phyloP scores from a whole-genome alignment of 2,888 invertebrate species.

The Tuberolachnus salignus region DNA sequence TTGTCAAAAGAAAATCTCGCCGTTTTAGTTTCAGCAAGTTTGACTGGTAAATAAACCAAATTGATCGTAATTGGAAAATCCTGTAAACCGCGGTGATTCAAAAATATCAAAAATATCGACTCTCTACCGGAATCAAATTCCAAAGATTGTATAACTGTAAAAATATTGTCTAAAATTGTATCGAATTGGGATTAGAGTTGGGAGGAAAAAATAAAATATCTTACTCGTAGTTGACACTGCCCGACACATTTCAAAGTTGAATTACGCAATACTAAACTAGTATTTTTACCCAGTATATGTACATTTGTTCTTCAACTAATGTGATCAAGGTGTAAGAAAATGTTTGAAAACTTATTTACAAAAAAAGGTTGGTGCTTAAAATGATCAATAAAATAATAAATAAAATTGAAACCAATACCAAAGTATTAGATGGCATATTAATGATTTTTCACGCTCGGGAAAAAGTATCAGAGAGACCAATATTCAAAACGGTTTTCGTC shows the following conservation, averaged over 20 bases:
- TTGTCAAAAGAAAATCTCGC: neutral
- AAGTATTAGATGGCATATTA: slow-evolving; percentile 60
- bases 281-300: slow-evolving; percentile 33
- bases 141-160: neutral
- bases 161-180: slow-evolving; percentile 8
- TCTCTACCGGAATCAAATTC: slow-evolving; percentile 12
- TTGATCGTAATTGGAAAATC: slow-evolving; percentile 9
- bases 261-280: slow-evolving; percentile 16
- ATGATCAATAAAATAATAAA: slow-evolving; percentile 27
- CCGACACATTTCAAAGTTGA: slow-evolving; percentile 59
- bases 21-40: slow-evolving; percentile 6
- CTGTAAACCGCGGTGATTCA: neutral
- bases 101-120: slow-evolving; percentile 17
- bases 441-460: slow-evolving; percentile 60
- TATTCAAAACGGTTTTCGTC: slow-evolving; percentile 60
- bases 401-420: slow-evolving; percentile 55
- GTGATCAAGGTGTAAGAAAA: slow-evolving; percentile 42
- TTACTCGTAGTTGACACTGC: slow-evolving; percentile 61
- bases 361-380: slow-evolving; percentile 41
- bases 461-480: slow-evolving; percentile 59
- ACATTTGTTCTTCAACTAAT: slow-evolving; percentile 35
- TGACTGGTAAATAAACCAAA: slow-evolving; percentile 28
- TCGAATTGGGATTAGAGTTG: slow-evolving; percentile 16
- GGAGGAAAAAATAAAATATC: slow-evolving; percentile 55
- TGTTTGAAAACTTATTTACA: slow-evolving; percentile 37